Conservation (phyloP, 2,797 vertebrate species). For the Brotula barbata region DNA sequence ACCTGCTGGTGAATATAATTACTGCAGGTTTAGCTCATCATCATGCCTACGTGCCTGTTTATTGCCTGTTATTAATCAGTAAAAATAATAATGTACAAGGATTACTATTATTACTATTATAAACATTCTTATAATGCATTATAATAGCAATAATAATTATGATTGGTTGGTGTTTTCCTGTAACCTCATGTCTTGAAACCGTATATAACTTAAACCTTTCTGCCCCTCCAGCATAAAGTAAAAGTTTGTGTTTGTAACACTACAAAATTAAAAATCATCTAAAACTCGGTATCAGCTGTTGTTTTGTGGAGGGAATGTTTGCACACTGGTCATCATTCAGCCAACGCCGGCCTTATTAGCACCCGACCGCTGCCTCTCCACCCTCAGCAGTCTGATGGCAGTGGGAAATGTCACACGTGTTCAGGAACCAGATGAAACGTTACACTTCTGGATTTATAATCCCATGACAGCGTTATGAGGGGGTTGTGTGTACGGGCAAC, state of each 20-base stretch:
- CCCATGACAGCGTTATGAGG: neutral
- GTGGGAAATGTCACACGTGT: constrained; percentile 38
- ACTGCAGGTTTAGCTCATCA: too few relatives aligned
- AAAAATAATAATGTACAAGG: too few relatives aligned
- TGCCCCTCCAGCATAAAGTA: constrained; percentile 2
- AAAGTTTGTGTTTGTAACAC: neutral
- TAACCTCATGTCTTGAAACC: too few relatives aligned
- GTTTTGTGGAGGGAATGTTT: neutral
- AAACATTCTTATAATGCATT: too few relatives aligned
- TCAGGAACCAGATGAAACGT: constrained; percentile 8
- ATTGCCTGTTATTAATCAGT: too few relatives aligned
- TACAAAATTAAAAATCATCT: neutral
- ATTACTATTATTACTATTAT: too few relatives aligned
- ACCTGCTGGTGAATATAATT: too few relatives aligned
- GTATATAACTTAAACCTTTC: too few relatives aligned
- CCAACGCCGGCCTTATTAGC: neutral
- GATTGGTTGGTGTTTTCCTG: too few relatives aligned
- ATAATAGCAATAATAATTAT: too few relatives aligned
- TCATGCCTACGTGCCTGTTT: too few relatives aligned
- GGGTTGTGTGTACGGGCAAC: constrained; percentile 7
- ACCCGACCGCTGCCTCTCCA: neutral
- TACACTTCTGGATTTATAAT: constrained; percentile 13
- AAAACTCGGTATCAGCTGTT: neutral
- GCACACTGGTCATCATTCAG: constrained; percentile 5
- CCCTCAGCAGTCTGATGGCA: constrained; percentile 1